These are phyloP conservation scores for Panopea generosa DNA, from an alignment of 2,888 invertebrate genomes.

Conservation along the genomic window DNA sequence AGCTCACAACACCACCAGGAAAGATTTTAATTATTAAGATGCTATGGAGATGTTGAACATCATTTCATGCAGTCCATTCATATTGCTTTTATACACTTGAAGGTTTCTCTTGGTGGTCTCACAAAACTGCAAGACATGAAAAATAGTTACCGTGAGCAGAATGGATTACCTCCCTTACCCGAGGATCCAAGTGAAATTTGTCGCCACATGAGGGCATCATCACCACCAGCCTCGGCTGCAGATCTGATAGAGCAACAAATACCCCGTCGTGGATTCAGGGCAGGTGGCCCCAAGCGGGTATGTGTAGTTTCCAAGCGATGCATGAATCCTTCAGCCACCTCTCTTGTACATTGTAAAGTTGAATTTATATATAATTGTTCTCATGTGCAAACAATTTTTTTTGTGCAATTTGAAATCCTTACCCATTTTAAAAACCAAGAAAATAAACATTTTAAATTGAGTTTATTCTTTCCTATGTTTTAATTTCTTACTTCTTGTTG, in stretches of 20 bases:
- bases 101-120: conserved; percentile 94
- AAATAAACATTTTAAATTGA: too few species aligned
- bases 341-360: too few species aligned
- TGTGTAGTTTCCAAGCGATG: neutral
- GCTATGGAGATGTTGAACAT: too few species aligned
- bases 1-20: too few species aligned
- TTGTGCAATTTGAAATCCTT: too few species aligned
- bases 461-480: too few species aligned
- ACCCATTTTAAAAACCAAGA: too few species aligned
- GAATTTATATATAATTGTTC: too few species aligned
- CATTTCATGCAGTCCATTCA: too few species aligned
- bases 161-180: conserved; percentile 91
- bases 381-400: too few species aligned
- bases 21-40: too few species aligned
- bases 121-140: conserved; percentile 93
- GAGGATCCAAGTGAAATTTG: conserved; percentile 99
- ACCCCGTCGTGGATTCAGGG: conserved; percentile 73
- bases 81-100: conserved; percentile 7
- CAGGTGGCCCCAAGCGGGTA: conserved; percentile 56
- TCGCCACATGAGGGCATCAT: conserved; percentile 96
- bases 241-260: conserved; percentile 87
- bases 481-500: too few species aligned
- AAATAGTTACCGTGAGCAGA: conserved; percentile 87
- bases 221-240: conserved; percentile 96
- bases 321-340: neutral